These are phyloP conservation scores for Hydrophis major DNA, from an alignment of 2,797 vertebrate species.

Conservation along the genomic window DNA sequence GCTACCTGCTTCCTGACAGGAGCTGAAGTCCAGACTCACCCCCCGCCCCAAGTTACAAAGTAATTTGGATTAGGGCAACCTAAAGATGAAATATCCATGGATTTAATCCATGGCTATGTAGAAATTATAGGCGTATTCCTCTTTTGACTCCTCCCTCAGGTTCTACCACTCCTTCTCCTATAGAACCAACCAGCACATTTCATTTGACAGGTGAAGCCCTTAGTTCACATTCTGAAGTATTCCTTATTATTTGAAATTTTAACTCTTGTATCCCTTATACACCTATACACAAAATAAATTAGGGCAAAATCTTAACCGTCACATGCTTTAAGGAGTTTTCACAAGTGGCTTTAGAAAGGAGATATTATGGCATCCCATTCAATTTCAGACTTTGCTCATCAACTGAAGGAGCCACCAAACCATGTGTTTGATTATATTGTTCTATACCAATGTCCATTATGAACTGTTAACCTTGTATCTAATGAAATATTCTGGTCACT, in stretches of 20 bases:
- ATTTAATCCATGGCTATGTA: background rate
- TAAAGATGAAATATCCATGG: too few species aligned
- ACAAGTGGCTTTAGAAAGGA: background rate
- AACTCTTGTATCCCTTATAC: background rate
- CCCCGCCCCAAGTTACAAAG: too few species aligned
- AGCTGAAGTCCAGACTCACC: too few species aligned
- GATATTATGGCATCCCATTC: background rate
- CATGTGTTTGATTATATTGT: background rate
- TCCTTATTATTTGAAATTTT: background rate
- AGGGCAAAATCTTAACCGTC: background rate
- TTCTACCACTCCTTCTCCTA: background rate
- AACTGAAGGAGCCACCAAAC: background rate
- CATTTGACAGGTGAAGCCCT: background rate
- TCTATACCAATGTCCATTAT: background rate
- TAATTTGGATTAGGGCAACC: too few species aligned
- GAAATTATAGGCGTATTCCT: background rate
- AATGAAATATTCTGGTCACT: background rate
- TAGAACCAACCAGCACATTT: background rate
- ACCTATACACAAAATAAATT: background rate
- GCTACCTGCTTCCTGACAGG: too few species aligned
- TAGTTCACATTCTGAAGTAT: background rate
- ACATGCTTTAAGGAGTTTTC: too few species aligned
- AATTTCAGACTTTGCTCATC: background rate
- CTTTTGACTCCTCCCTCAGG: background rate
- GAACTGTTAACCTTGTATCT: background rate